Percentiles rank a stretch among this genome's conserved stretches.
These are phyloP conservation scores for Tinea trinotella DNA, from an alignment of 2,888 invertebrate genomes.

Conservation along the genomic window DNA sequence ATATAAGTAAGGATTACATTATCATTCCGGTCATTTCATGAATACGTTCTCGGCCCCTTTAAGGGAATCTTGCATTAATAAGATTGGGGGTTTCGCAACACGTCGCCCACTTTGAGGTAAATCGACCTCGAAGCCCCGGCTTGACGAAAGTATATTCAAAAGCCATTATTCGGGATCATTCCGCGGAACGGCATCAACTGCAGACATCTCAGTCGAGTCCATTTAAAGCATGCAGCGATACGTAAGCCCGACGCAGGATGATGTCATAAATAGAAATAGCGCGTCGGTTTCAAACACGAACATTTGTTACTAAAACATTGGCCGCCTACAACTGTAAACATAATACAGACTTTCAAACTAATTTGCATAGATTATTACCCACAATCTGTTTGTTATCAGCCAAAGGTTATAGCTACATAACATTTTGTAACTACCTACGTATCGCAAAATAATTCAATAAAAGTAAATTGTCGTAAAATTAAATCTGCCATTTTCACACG, in stretches of 20 bases:
- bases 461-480: background rate
- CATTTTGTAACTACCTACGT: background rate
- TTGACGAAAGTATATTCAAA: conserved; percentile 56
- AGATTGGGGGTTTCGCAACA: conserved; percentile 55
- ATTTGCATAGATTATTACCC: background rate
- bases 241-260: conserved; percentile 70
- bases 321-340: conserved; percentile 20
- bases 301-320: conserved; percentile 53
- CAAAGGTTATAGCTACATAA: background rate
- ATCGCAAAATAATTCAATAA: background rate
- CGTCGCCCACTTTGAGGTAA: conserved; percentile 38
- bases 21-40: conserved; percentile 48
- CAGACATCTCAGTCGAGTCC: conserved; percentile 68
- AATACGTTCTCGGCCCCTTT: conserved; percentile 46
- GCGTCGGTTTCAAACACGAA: conserved; percentile 46
- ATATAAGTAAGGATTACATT: conserved; percentile 29
- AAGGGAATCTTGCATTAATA: conserved; percentile 67
- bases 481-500: background rate
- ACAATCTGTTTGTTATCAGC: conserved; percentile 1
- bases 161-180: conserved; percentile 65
- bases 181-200: conserved; percentile 67
- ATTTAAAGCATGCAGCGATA: conserved; percentile 74
- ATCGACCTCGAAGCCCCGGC: conserved; percentile 33
- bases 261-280: conserved; percentile 76
- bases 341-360: conserved; percentile 1